These are phyloP conservation scores for Pogonus chalceus DNA, from an alignment of 1,140 invertebrate species.

Conservation along the genomic window DNA sequence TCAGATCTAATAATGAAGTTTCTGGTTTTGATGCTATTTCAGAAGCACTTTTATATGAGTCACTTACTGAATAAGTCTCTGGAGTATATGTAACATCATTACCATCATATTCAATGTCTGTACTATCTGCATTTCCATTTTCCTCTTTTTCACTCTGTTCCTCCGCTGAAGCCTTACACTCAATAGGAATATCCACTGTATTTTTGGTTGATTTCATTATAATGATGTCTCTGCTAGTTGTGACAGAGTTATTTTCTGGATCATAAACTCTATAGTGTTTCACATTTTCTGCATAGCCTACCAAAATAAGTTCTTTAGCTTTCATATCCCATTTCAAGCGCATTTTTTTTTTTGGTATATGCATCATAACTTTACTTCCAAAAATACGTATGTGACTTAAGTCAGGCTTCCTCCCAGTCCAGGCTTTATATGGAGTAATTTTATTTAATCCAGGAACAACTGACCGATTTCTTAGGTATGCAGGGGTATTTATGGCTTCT, in stretches of 20 bases:
- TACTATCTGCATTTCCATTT: neutral
- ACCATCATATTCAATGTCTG: neutral
- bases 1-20: neutral
- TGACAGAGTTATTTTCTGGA: slow-evolving; percentile 15
- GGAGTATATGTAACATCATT: neutral
- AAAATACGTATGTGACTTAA: slow-evolving; percentile 28
- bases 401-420: slow-evolving; percentile 22
- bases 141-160: slow-evolving; percentile 4
- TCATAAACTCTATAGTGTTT: slow-evolving; percentile 27
- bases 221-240: slow-evolving; percentile 17
- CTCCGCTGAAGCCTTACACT: slow-evolving; percentile 6
- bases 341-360: slow-evolving; percentile 30
- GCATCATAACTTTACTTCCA: slow-evolving; percentile 28
- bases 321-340: slow-evolving; percentile 33
- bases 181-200: too few species aligned
- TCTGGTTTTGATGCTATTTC: too few species aligned
- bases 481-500: slow-evolving; percentile 32
- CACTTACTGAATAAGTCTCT: too few species aligned
- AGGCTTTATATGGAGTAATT: slow-evolving; percentile 32
- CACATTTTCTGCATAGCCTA: slow-evolving; percentile 30
- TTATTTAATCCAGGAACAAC: slow-evolving; percentile 24
- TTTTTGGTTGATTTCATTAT: slow-evolving; percentile 10
- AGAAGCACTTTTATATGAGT: too few species aligned
- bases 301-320: slow-evolving; percentile 27
- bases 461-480: slow-evolving; percentile 32